Evolutionary conservation across 35 echinoderm and acorn worm species (phyloP).

Genomic region (Acanthaster planci): DNA sequence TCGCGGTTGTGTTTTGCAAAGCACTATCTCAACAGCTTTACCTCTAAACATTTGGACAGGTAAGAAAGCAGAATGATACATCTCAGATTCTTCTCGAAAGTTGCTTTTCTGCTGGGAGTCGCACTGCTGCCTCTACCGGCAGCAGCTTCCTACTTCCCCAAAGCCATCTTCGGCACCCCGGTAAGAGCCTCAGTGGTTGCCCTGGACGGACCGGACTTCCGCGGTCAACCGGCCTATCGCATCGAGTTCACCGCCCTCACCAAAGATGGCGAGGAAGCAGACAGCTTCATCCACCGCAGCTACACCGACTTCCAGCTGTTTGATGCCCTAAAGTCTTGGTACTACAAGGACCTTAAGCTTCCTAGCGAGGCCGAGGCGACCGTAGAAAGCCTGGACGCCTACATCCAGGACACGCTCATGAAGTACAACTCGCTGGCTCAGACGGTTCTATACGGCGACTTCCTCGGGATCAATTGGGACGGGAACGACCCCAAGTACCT

Average conservation of each 20-base stretch:
- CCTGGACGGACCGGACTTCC: constrained; percentile 32
- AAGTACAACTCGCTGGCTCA: constrained; percentile 20
- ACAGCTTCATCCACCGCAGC: constrained; percentile 48
- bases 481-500: constrained; percentile 49
- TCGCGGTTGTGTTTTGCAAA: no score
- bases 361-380: neutral
- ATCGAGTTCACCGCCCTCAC: constrained; percentile 41
- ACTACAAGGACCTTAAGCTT: constrained; percentile 33
- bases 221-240: constrained; percentile 38
- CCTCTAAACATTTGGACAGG: no score
- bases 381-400: constrained; percentile 14
- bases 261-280: neutral
- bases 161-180: constrained; percentile 41
- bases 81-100: neutral
- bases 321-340: constrained; percentile 38
- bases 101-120: neutral
- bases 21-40: no score
- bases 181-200: constrained; percentile 18
- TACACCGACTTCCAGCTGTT: constrained; percentile 56
- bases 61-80: no score
- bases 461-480: constrained; percentile 70
- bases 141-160: constrained; percentile 41
- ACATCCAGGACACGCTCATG: constrained; percentile 1
- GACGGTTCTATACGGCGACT: constrained; percentile 26
- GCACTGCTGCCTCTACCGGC: neutral